Percentiles rank a stretch among this genome's conserved stretches.
Conservation (phyloP, 2,797 vertebrate species). For the Pipistrellus kuhlii region DNA sequence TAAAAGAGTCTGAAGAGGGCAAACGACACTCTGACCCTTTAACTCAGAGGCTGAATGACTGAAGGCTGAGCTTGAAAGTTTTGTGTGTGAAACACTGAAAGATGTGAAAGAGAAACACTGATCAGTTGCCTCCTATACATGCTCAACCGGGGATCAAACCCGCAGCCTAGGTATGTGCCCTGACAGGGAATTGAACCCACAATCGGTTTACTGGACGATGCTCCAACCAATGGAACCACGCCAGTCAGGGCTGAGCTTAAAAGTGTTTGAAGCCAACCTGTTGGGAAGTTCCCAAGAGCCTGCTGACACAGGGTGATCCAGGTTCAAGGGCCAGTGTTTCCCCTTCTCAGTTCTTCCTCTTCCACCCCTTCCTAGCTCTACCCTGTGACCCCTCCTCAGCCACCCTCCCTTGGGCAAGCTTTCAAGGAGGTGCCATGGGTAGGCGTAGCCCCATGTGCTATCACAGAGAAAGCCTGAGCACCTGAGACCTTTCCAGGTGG, state of each 20-base stretch:
- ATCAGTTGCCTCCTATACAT: neutral
- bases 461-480: neutral
- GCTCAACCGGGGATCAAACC: neutral
- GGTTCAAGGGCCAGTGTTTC: neutral
- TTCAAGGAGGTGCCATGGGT: neutral
- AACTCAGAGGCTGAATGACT: neutral
- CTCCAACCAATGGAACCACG: neutral
- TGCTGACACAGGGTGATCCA: neutral
- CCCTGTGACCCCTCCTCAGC: neutral
- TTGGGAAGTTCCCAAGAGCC: neutral
- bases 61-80: neutral
- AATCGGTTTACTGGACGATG: neutral
- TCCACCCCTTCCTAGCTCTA: neutral
- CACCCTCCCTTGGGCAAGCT: neutral
- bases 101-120: neutral
- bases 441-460: neutral
- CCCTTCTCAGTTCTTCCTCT: constrained; percentile 20
- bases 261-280: neutral
- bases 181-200: neutral
- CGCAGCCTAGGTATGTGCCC: neutral
- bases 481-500: neutral
- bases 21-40: rapidly evolving
- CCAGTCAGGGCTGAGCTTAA: neutral
- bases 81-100: neutral
- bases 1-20: neutral